A percentile compares a stretch with the other conserved stretches of the same genome.
Evolutionary conservation across 2,888 invertebrate genomes (phyloP).

Genomic region (Nemurella pictetii): DNA sequence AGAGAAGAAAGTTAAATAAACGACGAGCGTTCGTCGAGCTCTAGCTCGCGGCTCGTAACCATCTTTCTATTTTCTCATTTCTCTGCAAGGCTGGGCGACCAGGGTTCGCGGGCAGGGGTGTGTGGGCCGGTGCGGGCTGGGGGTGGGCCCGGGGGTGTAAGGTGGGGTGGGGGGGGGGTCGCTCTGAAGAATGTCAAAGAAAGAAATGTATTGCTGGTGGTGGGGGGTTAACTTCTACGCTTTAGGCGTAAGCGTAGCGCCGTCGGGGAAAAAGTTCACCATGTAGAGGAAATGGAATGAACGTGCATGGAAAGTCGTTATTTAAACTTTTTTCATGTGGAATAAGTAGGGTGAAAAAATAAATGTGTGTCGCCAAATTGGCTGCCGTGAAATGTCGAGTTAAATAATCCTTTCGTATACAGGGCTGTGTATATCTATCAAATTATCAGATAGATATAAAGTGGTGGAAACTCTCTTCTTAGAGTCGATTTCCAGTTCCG

Average conservation of each 20-base stretch:
- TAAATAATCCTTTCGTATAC: too few relatives aligned
- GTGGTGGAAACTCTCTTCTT: too few relatives aligned
- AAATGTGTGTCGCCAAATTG: background rate
- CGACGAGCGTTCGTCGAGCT: background rate
- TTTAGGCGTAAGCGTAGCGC: background rate
- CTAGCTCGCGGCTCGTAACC: background rate
- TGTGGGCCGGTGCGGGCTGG: too few relatives aligned
- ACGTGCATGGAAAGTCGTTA: background rate
- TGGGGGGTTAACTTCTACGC: background rate
- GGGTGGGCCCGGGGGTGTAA: background rate
- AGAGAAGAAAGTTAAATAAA: constrained; percentile 7
- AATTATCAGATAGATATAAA: too few relatives aligned
- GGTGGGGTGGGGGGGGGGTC: background rate
- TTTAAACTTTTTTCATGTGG: background rate
- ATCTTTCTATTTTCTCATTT: constrained; percentile 3
- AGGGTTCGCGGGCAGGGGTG: too few relatives aligned
- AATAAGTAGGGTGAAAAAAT: background rate
- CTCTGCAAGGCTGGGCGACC: background rate
- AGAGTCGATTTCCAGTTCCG: too few relatives aligned
- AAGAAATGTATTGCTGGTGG: background rate
- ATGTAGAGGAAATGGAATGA: background rate
- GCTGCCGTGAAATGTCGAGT: too few relatives aligned
- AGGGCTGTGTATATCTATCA: too few relatives aligned
- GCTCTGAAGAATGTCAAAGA: background rate
- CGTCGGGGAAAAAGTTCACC: background rate